Evolutionary conservation across 2,797 vertebrate genomes (phyloP), one percentile per base, ranked within the genome.

Genomic region (Toxotes lorentzi): DNA sequence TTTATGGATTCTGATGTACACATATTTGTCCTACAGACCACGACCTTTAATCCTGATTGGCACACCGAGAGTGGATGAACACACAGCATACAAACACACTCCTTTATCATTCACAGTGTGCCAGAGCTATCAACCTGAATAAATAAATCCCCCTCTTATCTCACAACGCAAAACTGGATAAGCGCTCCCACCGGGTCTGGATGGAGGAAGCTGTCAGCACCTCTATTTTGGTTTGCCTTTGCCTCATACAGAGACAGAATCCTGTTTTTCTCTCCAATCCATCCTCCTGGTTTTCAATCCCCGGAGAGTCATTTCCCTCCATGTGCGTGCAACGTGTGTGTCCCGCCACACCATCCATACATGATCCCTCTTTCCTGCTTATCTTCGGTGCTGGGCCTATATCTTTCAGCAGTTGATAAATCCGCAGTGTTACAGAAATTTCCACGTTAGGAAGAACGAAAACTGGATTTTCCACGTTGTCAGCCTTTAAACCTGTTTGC

Each of bases 11-110:
- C 70, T 76, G 75, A 90, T 80, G 51, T 47, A 72, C 43, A 56
- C 67, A 76, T 76, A 71, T 86, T 90, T 75, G 73, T 87, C 88
- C 85, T 53, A 43, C 50, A 71, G 78, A 92, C 78, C 79, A 9
- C 70, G 77, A 91, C 91, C 91, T 89, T 90, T 88, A 93, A 94
- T 93, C 89, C 92, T 93, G 92, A 94, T n/a, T 92, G 92, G 89
- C 93, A 81, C 45, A 1, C 64, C 47, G 7, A 83, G 79, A 83
- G 79, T 77, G 84, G 78, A 78, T 75, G 81, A 87, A 56, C 79
- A 70, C 64, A 35, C 60, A 0, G 30, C 78, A 64, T 79, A 79
- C 72, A 88, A 81, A 88, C 78, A 73, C 78, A 64, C 79, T 75
- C 60, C 65, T 86, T 94, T 91, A 92, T 91, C 87, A 90, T 92